Percentiles rank a stretch among this genome's conserved stretches.
phyloP scores from a whole-genome alignment of 64 coral and sea anemone species.

The Trachythela sp. region DNA sequence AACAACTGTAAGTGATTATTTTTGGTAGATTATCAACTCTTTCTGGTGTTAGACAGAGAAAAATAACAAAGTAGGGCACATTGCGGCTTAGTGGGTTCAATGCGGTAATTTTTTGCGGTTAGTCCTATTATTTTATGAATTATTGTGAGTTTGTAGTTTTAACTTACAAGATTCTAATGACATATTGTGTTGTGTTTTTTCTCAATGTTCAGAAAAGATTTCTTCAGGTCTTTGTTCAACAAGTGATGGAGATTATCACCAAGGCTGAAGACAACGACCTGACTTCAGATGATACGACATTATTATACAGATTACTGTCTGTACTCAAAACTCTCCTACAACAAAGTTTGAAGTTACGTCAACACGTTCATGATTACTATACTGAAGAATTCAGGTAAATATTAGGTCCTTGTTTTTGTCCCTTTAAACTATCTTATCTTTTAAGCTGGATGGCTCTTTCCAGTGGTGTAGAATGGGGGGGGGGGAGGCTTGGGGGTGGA shows the following conservation, averaged over 20 bases:
- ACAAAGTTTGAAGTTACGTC: slow-evolving; percentile 55
- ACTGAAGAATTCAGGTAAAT: slow-evolving; percentile 92
- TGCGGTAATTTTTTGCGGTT: no score
- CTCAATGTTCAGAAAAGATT: background rate
- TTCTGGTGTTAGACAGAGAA: background rate
- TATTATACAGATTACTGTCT: slow-evolving; percentile 67
- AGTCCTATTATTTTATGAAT: no score
- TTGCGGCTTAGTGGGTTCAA: no score
- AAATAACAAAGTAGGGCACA: no score
- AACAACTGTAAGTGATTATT: slow-evolving; percentile 29
- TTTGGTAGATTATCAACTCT: background rate
- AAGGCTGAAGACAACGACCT: slow-evolving; percentile 25
- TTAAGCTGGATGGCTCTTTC: no score
- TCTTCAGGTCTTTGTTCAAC: slow-evolving; percentile 45
- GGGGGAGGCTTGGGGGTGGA: no score
- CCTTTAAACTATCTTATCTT: background rate
- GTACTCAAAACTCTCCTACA: slow-evolving; percentile 77
- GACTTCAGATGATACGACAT: slow-evolving; percentile 58
- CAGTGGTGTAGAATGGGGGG: no score
- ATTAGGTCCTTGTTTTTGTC: background rate
- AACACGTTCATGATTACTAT: slow-evolving; percentile 59
- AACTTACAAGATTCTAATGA: background rate
- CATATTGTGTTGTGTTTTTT: background rate
- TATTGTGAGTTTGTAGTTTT: no score
- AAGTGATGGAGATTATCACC: slow-evolving; percentile 39